Conservation (phyloP, 2,797 vertebrate species). For the Arctocebus calabarensis region DNA sequence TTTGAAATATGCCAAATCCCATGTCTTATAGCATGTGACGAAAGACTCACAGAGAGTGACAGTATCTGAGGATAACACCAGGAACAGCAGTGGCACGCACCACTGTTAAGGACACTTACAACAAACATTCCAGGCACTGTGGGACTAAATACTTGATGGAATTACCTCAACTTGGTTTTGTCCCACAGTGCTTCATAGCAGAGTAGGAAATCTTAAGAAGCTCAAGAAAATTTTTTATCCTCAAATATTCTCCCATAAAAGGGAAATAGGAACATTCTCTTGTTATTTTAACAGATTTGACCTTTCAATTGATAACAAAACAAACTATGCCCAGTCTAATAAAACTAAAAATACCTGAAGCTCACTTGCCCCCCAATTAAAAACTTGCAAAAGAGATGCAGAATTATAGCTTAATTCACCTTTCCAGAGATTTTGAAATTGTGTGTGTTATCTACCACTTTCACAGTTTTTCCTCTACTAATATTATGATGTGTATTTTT, state of each 20-base stretch:
- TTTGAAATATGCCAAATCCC: not conserved
- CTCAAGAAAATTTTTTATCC: not conserved
- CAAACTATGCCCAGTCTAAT: slow-evolving; percentile 10
- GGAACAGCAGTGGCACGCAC: not conserved
- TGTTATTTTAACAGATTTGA: slow-evolving; percentile 30
- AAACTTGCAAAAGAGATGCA: not conserved
- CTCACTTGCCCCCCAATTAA: not conserved
- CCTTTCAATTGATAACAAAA: not conserved
- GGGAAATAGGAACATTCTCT: not conserved
- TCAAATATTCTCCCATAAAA: slow-evolving; percentile 29
- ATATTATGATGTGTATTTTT: not conserved
- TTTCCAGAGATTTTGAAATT: slow-evolving; percentile 19
- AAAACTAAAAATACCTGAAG: slow-evolving; percentile 29
- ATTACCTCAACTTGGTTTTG: not conserved
- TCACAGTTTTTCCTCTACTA: not conserved
- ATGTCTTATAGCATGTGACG: not conserved
- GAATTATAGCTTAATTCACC: not conserved
- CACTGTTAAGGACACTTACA: accelerated
- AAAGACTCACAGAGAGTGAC: not conserved
- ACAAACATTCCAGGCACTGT: accelerated
- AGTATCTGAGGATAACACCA: not conserved
- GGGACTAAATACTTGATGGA: not conserved
- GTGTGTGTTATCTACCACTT: not conserved
- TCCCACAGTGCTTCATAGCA: not conserved
- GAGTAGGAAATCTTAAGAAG: not conserved